Base-by-base conservation (phyloP, 1,140 invertebrate genomes). In the Andricus grossulariae region DNA sequence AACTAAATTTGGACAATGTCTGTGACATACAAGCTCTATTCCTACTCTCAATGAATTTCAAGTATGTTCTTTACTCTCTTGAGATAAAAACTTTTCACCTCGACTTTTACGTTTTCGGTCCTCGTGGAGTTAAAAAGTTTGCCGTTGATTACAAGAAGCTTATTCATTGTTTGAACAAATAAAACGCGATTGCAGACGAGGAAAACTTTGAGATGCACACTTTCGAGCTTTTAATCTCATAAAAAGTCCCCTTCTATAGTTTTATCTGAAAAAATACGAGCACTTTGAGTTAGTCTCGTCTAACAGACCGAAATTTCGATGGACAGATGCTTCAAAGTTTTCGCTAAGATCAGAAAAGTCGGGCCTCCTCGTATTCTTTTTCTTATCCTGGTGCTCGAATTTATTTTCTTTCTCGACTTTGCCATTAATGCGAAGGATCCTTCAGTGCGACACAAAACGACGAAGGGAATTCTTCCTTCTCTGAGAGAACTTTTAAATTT, bases 401-500 rank as follows among this genome's bases (percentile, higher is more conserved):
- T 66, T 66, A 66, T 39, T 66, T 66, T 66, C 57, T 66, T 66
- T 39, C 57, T 39, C 10, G 73, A 74, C 55, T 70, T 18, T 71
- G 49, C 32, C 73, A 73, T 75, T 79, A 79, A 81, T 81, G 71
- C 73, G 21, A 21, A 76, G 80, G 73, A 79, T 79, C 54, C 77
- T 66, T 25, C 25, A 66, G 57, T 39, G 57, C 57, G 25, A n/a
- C 25, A 21, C 32, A 70, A 77, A 70, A 55, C 3, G 52, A 10
- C 21, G 25, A 50, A 50, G 18, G 74, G 79, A 78, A 74, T 81
- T 73, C 55, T 25, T 57, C 51, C 80, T 52, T 25, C 51, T 45
- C 60, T 49, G 74, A 74, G 54, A 51, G 60, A 79, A 79, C 77
- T 79, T 81, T 80, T 80, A 71, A 80, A 77, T 82, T 72, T 66